Evolutionary conservation across 2,797 vertebrate genomes (phyloP).

Genomic region (Hozukius guyotensis): DNA sequence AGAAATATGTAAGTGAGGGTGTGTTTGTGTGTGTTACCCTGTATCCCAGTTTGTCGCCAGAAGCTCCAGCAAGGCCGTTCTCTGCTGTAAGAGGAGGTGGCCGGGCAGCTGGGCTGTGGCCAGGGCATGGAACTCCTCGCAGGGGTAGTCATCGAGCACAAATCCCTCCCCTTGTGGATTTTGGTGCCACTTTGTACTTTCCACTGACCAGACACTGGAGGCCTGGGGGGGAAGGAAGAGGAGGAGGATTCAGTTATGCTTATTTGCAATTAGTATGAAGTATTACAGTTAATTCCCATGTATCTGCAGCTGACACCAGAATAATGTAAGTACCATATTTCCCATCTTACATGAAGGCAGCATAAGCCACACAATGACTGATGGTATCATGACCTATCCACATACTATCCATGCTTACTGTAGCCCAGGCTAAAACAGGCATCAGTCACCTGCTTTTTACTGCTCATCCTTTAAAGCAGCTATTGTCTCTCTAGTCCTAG

Average conservation of each 20-base stretch:
- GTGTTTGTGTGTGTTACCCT: constrained; percentile 74
- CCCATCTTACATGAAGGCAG: not conserved
- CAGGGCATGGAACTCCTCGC: constrained; percentile 80
- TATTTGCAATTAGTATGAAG: not conserved
- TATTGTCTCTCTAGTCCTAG: constrained; percentile 23
- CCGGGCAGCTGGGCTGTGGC: constrained; percentile 71
- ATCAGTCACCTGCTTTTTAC: constrained; percentile 45
- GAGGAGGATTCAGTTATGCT: not conserved
- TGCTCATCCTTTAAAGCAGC: constrained; percentile 44
- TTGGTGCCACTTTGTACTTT: constrained; percentile 66
- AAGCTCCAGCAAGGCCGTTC: constrained; percentile 73
- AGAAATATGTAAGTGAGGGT: not conserved
- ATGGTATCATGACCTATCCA: constrained; percentile 24
- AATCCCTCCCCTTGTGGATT: constrained; percentile 48
- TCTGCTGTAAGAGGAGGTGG: constrained; percentile 75
- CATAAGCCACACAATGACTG: not conserved
- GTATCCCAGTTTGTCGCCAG: constrained; percentile 83
- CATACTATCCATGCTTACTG: constrained; percentile 8
- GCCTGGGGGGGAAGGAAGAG: constrained; percentile 54
- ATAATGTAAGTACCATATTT: not conserved
- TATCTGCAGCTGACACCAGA: not conserved
- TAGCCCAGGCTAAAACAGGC: constrained; percentile 45
- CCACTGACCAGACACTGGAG: constrained; percentile 78
- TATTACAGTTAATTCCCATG: not conserved
- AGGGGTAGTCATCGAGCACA: constrained; percentile 81